Conservation (phyloP, 2,797 vertebrate species). For the Cirrhinus molitorella region DNA sequence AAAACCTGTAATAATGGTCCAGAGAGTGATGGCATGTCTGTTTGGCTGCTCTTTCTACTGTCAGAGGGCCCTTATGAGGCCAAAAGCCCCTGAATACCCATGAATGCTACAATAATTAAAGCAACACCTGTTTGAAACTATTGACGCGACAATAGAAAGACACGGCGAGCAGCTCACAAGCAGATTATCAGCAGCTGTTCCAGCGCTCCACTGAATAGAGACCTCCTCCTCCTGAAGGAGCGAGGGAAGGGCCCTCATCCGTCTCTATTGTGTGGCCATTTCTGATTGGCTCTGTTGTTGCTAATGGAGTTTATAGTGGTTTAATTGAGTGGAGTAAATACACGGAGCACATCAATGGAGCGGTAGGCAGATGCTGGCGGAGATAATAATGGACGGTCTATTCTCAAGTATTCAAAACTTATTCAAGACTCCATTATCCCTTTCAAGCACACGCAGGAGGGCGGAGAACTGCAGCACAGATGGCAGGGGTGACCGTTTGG, state of each 20-base stretch:
- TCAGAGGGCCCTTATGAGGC: background rate
- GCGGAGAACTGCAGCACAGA: slow-evolving; percentile 40
- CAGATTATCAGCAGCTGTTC: slow-evolving; percentile 65
- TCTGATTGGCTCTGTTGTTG: slow-evolving; percentile 52
- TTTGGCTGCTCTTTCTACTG: slow-evolving; percentile 23
- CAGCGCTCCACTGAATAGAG: slow-evolving; percentile 25
- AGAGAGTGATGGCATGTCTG: slow-evolving; percentile 36
- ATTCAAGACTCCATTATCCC: slow-evolving; percentile 70
- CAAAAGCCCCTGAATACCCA: slow-evolving; percentile 10
- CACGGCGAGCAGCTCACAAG: slow-evolving; percentile 43
- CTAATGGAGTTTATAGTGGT: slow-evolving; percentile 69
- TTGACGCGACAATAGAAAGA: slow-evolving; percentile 42
- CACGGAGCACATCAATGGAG: slow-evolving; percentile 54
- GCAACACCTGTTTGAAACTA: slow-evolving; percentile 57
- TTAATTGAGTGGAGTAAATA: slow-evolving; percentile 78
- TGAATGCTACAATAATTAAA: slow-evolving; percentile 35
- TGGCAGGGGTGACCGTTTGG: slow-evolving; percentile 35
- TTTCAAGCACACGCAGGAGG: slow-evolving; percentile 59
- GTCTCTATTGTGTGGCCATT: slow-evolving; percentile 48
- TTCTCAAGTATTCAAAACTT: slow-evolving; percentile 70
- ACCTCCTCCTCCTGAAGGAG: slow-evolving; percentile 37
- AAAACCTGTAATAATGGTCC: background rate
- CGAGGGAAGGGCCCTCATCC: slow-evolving; percentile 49
- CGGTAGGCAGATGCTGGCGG: slow-evolving; percentile 70
- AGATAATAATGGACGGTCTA: slow-evolving; percentile 54